phyloP scores from a whole-genome alignment of 2,888 invertebrate genomes.

The Polyommatus iphigenia region DNA sequence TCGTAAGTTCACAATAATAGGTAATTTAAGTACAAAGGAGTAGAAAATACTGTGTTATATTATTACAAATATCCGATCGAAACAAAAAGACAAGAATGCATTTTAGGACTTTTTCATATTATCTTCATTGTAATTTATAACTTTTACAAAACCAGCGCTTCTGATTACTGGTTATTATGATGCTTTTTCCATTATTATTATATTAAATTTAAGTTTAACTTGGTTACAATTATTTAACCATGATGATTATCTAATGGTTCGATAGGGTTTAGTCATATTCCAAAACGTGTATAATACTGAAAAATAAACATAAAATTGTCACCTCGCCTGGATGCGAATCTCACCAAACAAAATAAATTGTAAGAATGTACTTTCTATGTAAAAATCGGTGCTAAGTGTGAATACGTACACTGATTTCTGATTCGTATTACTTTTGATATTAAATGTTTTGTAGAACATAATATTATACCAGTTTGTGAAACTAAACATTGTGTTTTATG shows the following conservation, averaged over 20 bases:
- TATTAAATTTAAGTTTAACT: no score
- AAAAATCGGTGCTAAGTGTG: neutral
- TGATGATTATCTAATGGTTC: neutral
- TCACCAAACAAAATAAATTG: neutral
- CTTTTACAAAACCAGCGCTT: neutral
- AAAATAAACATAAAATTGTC: neutral
- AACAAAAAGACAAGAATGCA: neutral
- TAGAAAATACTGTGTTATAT: neutral
- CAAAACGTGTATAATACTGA: neutral
- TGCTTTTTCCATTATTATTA: neutral
- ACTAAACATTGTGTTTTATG: neutral
- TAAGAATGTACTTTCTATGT: neutral
- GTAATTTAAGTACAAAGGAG: neutral
- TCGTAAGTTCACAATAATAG: neutral
- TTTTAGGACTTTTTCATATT: neutral
- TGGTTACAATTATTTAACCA: neutral
- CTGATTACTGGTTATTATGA: neutral
- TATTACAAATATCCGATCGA: neutral
- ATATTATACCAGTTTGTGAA: neutral
- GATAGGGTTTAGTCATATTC: no score
- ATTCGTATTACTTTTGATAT: slow-evolving; percentile 3
- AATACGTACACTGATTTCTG: neutral
- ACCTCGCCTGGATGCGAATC: neutral
- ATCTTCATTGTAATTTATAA: neutral
- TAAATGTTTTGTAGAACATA: neutral